These are phyloP conservation scores for Metallyticus violacea DNA, from an alignment of 2,888 invertebrate genomes.

Conservation along the genomic window DNA sequence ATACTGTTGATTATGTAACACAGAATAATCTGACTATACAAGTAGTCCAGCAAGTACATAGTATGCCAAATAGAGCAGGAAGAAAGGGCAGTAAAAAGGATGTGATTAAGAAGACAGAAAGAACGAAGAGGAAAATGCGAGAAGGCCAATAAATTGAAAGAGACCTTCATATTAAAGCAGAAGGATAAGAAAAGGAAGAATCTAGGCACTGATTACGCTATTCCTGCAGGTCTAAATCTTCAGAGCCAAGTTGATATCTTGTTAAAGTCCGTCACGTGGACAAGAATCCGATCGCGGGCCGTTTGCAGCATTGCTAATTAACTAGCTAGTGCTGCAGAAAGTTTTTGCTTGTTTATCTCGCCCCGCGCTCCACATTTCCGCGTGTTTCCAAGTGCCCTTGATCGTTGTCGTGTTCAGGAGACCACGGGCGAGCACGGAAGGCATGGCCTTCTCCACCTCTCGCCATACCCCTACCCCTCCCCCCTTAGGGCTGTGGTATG, in stretches of 20 bases:
- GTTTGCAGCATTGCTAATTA: neutral
- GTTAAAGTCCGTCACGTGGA: neutral
- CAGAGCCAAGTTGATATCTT: too few species aligned
- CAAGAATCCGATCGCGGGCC: neutral
- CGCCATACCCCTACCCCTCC: too few species aligned
- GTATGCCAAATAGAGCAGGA: too few species aligned
- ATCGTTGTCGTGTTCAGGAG: neutral
- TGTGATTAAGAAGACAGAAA: neutral
- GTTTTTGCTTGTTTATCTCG: too few species aligned
- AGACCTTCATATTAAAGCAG: neutral
- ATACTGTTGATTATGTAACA: too few species aligned
- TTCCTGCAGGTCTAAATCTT: neutral
- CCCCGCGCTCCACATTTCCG: neutral
- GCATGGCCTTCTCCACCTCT: too few species aligned
- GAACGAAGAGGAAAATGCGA: too few species aligned
- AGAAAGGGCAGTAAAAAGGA: neutral
- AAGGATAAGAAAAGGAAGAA: neutral
- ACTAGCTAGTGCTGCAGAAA: neutral
- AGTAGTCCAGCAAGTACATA: too few species aligned
- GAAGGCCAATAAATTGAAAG: too few species aligned
- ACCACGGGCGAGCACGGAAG: too few species aligned
- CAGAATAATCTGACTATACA: too few species aligned
- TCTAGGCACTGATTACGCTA: neutral
- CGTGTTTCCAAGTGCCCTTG: neutral
- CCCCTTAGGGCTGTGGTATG: too few species aligned